These are phyloP conservation scores for Seriola dumerili DNA, from an alignment of 2,113 vertebrate genomes.

Conservation along the genomic window DNA sequence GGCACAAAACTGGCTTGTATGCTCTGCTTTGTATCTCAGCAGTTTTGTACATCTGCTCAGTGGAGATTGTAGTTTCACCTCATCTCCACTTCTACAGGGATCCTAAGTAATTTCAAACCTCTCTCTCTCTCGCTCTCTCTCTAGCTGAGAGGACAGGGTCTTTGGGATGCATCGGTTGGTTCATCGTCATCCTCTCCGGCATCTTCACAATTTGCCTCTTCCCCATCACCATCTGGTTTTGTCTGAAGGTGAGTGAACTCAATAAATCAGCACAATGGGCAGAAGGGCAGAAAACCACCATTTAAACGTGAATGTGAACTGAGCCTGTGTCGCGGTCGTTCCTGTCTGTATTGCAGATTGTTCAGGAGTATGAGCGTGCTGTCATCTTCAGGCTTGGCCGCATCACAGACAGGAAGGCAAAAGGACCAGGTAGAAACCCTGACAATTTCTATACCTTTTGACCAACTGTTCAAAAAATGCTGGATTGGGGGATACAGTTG, in stretches of 20 bases:
- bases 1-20: neutral
- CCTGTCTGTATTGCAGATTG: conserved; percentile 80
- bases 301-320: neutral
- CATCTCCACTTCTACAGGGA: neutral
- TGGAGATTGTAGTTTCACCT: neutral
- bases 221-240: conserved; percentile 90
- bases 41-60: neutral
- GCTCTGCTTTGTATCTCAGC: no score
- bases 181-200: conserved; percentile 85
- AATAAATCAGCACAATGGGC: neutral
- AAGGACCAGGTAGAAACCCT: conserved; percentile 88
- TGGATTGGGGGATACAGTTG: neutral
- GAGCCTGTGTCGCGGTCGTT: neutral
- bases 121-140: conserved; percentile 2
- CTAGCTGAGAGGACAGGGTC: conserved; percentile 79
- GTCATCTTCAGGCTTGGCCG: conserved; percentile 91
- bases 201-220: conserved; percentile 85
- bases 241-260: conserved; percentile 88
- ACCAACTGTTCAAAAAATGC: neutral
- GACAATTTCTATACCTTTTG: neutral
- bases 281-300: neutral
- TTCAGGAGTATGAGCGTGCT: conserved; percentile 92
- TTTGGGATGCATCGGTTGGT: conserved; percentile 87
- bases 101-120: no score
- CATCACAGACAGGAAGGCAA: conserved; percentile 88